phyloP scores from a whole-genome alignment of 2,797 vertebrate species.

The Hippoglossus hippoglossus region DNA sequence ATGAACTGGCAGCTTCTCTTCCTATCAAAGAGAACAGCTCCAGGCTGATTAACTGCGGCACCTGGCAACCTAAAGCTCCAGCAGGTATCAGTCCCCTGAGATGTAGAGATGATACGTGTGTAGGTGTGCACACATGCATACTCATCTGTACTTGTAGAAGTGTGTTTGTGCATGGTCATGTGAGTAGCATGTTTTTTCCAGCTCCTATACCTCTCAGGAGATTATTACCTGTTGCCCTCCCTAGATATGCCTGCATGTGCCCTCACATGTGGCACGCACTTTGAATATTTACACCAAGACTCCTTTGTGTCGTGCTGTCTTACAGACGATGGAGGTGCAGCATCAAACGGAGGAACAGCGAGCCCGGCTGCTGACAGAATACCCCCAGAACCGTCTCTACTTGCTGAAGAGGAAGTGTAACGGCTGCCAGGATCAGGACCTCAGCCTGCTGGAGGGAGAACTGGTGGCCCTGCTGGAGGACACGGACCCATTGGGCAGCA shows the following conservation, averaged over 20 bases:
- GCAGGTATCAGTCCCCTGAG: slow-evolving; percentile 23
- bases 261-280: slow-evolving; percentile 16
- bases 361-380: slow-evolving; percentile 84
- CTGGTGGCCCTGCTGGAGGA: slow-evolving; percentile 93
- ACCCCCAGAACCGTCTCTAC: slow-evolving; percentile 84
- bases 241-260: not conserved
- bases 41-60: slow-evolving; percentile 42
- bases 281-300: slow-evolving; percentile 28
- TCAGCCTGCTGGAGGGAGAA: slow-evolving; percentile 93
- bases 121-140: not conserved
- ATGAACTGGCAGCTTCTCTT: slow-evolving; percentile 30
- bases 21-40: slow-evolving; percentile 35
- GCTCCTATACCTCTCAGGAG: not conserved
- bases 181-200: slow-evolving; percentile 13
- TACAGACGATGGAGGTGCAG: slow-evolving; percentile 85
- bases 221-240: slow-evolving; percentile 26
- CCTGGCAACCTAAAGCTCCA: slow-evolving; percentile 42
- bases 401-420: slow-evolving; percentile 97
- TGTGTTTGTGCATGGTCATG: slow-evolving; percentile 3
- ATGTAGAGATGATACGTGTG: slow-evolving; percentile 2
- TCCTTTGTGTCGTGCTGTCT: slow-evolving; percentile 17
- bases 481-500: slow-evolving; percentile 92
- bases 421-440: slow-evolving; percentile 92
- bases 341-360: slow-evolving; percentile 90
- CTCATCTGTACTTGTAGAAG: not conserved